These are phyloP conservation scores for Caradrina clavipalpis DNA, from an alignment of 2,888 invertebrate species.

Conservation along the genomic window DNA sequence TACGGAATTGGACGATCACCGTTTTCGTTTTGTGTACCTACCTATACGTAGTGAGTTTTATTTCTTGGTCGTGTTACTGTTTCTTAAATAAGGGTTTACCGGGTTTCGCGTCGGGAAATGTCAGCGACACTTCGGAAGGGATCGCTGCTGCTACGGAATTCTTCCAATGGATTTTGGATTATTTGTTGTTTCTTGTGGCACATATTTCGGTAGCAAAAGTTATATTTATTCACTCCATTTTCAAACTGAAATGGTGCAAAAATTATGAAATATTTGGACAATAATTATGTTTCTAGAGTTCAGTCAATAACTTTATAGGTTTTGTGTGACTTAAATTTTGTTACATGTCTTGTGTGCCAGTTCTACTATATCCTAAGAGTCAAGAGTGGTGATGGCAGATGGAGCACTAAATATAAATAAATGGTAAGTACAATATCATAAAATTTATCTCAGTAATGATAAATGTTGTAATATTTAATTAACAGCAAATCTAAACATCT, in stretches of 20 bases:
- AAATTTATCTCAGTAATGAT: too few relatives aligned
- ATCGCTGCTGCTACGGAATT: constrained; percentile 14
- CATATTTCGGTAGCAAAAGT: constrained; percentile 14
- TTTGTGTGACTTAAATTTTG: too few relatives aligned
- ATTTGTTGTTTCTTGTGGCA: constrained; percentile 24
- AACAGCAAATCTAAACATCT: too few relatives aligned
- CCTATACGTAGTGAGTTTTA: constrained; percentile 31
- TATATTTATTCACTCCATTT: not conserved
- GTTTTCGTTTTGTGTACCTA: constrained; percentile 29
- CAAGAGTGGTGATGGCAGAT: too few relatives aligned
- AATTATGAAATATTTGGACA: too few relatives aligned
- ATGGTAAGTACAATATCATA: too few relatives aligned
- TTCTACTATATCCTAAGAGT: too few relatives aligned
- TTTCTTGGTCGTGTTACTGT: constrained; percentile 22
- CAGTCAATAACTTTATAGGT: too few relatives aligned
- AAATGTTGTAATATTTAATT: too few relatives aligned
- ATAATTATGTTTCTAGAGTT: too few relatives aligned
- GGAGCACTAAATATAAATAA: too few relatives aligned
- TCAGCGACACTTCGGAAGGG: constrained; percentile 27
- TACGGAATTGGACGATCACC: constrained; percentile 54
- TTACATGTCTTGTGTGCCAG: too few relatives aligned
- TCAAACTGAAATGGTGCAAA: not conserved
- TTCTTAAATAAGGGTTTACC: constrained; percentile 37
- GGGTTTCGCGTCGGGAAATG: constrained; percentile 24
- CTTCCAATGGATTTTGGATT: constrained; percentile 18